These are phyloP conservation scores for Drosophila mercatorum DNA, from an alignment of 2,888 invertebrate genomes.

Conservation along the genomic window DNA sequence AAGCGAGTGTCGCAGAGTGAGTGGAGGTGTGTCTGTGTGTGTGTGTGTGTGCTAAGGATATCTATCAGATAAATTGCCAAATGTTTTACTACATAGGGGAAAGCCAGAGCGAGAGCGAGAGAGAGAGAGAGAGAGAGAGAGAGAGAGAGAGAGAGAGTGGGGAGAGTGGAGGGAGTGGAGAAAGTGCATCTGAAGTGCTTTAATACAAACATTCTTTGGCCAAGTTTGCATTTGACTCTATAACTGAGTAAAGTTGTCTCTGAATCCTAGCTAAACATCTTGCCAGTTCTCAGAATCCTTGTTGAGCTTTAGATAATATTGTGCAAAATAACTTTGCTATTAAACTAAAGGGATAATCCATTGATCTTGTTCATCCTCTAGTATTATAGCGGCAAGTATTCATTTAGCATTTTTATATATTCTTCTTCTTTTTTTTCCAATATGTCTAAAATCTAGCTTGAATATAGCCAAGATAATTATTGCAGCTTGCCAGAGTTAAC, in stretches of 20 bases:
- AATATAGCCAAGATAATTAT: no score
- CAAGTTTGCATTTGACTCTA: background rate
- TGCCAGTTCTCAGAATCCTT: background rate
- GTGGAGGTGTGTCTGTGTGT: background rate
- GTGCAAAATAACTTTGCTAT: background rate
- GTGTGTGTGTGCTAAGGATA: constrained; percentile 25
- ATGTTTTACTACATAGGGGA: background rate
- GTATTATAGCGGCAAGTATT: no score
- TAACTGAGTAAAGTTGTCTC: background rate
- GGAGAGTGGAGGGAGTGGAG: background rate
- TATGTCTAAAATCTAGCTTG: no score
- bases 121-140: no score
- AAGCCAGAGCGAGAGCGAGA: background rate
- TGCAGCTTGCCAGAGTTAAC: no score
- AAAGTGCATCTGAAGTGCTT: constrained; percentile 6
- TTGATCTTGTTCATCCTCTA: no score
- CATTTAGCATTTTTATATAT: background rate
- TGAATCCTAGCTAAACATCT: background rate
- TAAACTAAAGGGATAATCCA: background rate
- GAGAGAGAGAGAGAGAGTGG: background rate
- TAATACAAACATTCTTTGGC: constrained; percentile 4
- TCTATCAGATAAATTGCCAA: constrained; percentile 26
- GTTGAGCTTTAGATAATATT: background rate
- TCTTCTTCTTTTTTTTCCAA: background rate
- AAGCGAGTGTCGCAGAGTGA: background rate